Conservation (phyloP, 92 coral and sea anemone genomes). For the Hydrozoanthus gracilis region DNA sequence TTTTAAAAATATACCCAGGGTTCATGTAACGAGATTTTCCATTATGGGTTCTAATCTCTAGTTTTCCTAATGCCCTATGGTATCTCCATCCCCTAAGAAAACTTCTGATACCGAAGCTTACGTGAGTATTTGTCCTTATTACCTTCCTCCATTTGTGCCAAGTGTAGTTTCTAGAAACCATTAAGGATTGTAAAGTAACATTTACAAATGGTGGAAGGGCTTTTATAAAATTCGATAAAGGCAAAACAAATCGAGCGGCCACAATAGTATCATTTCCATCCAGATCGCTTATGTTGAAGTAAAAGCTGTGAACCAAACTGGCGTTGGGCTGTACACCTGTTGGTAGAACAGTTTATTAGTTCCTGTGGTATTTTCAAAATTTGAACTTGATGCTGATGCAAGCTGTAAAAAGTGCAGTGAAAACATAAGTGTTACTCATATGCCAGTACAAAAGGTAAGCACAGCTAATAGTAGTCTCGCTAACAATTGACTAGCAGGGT, state of each 20-base stretch:
- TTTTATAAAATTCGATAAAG: neutral
- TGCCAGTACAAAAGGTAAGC: too few species aligned
- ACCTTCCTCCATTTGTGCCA: neutral
- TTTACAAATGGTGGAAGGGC: neutral
- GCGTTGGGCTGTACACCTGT: neutral
- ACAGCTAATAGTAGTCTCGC: too few species aligned
- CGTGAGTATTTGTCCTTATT: neutral
- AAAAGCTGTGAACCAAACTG: neutral
- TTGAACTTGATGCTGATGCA: neutral
- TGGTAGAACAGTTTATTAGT: neutral
- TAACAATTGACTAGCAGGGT: too few species aligned
- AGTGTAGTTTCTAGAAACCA: neutral
- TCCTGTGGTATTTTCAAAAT: neutral
- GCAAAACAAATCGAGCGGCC: neutral
- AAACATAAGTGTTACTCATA: too few species aligned
- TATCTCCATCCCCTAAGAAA: neutral
- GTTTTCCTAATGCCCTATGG: neutral
- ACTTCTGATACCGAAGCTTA: neutral
- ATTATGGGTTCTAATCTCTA: neutral
- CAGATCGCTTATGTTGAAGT: constrained; percentile 31
- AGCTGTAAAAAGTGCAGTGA: neutral
- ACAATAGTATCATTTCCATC: neutral
- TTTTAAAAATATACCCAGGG: neutral
- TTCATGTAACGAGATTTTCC: neutral
- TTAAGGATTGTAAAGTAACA: neutral